Conservation (phyloP, 2,113 vertebrate species). For the Pygathrix nemaeus region DNA sequence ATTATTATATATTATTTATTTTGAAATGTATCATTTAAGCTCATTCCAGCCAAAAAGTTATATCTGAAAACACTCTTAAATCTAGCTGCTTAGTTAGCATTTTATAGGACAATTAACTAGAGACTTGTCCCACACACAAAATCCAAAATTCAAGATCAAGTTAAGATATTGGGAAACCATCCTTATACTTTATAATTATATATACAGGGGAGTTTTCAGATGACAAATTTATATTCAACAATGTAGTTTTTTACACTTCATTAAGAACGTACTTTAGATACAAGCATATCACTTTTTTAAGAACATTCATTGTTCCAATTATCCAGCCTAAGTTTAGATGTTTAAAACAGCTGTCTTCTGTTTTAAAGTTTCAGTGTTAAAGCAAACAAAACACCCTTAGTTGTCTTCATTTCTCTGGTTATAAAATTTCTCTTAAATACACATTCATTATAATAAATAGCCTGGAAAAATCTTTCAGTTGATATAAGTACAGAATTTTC, state of each 20-base stretch:
- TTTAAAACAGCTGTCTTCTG: conserved; percentile 59
- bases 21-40: conserved; percentile 6
- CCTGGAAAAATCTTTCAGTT: conserved; percentile 62
- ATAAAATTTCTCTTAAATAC: conserved; percentile 77
- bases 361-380: conserved; percentile 70
- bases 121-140: neutral
- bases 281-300: conserved; percentile 61
- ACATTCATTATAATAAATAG: conserved; percentile 72
- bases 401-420: conserved; percentile 62
- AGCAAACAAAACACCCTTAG: conserved; percentile 61
- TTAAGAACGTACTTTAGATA: conserved; percentile 70
- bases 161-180: neutral
- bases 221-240: conserved; percentile 24
- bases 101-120: neutral
- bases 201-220: neutral
- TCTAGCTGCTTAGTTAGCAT: neutral
- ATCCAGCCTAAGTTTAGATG: conserved; percentile 53
- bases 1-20: neutral
- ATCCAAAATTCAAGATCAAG: neutral
- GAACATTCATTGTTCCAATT: conserved; percentile 67
- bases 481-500: conserved; percentile 48
- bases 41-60: neutral
- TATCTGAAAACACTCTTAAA: neutral
- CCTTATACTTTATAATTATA: neutral
- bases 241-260: conserved; percentile 61